These are phyloP conservation scores for Probaryconus sp. DNA, from an alignment of 1,140 invertebrate species.

Conservation along the genomic window DNA sequence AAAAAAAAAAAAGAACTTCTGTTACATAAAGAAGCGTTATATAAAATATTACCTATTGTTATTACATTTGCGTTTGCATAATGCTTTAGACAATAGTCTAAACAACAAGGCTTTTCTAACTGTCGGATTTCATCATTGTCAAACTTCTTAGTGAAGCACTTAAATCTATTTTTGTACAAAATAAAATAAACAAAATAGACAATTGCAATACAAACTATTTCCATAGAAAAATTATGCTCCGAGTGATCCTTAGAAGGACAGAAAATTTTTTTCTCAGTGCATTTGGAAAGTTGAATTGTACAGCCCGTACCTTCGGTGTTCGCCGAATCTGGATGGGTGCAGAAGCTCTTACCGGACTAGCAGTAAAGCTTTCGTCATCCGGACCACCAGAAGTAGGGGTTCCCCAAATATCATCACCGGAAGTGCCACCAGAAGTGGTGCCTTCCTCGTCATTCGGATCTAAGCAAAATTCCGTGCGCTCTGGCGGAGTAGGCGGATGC, in stretches of 20 bases:
- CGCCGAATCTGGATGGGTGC: slow-evolving; percentile 52
- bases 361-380: slow-evolving; percentile 85
- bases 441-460: slow-evolving; percentile 81
- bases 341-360: slow-evolving; percentile 73
- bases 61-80: no score
- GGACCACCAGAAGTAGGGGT: slow-evolving; percentile 90
- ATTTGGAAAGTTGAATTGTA: slow-evolving; percentile 43
- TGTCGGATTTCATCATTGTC: no score
- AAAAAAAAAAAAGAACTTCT: slow-evolving; percentile 49
- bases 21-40: slow-evolving; percentile 36
- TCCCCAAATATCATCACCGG: slow-evolving; percentile 91
- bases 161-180: no score
- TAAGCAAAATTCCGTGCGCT: slow-evolving; percentile 72
- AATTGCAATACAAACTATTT: no score
- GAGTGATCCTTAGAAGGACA: no score
- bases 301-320: slow-evolving; percentile 60
- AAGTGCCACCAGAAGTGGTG: slow-evolving; percentile 86
- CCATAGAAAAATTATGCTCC: no score
- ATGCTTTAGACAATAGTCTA: no score
- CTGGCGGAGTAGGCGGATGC: slow-evolving; percentile 73
- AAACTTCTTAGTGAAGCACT: no score
- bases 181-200: no score
- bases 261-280: slow-evolving; percentile 61
- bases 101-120: no score
- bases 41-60: slow-evolving; percentile 9